These are phyloP conservation scores for Sycophaga agraensis DNA, from an alignment of 1,140 invertebrate genomes.

Conservation along the genomic window DNA sequence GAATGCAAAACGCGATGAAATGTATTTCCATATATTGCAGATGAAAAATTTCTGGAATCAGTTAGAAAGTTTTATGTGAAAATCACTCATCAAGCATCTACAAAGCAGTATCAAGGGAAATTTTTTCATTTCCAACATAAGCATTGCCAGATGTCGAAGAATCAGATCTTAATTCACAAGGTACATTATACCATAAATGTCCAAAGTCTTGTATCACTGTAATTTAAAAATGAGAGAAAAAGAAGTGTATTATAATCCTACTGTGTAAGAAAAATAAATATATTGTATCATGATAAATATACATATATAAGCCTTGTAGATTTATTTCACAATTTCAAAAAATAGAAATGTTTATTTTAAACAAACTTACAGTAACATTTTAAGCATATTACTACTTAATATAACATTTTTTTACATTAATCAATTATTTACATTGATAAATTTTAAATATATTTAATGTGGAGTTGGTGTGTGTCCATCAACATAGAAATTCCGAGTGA, in stretches of 20 bases:
- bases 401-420: not conserved
- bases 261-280: conserved; percentile 51
- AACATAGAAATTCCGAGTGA: conserved; percentile 97
- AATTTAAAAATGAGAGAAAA: conserved; percentile 37
- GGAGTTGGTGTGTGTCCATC: conserved; percentile 94
- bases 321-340: not conserved
- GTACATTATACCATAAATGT: conserved; percentile 54
- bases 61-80: not conserved
- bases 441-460: conserved; percentile 64
- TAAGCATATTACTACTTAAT: no score
- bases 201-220: conserved; percentile 51
- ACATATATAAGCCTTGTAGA: not conserved
- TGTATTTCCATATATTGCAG: not conserved
- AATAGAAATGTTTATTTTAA: not conserved
- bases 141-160: conserved; percentile 37
- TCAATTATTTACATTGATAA: conserved; percentile 15
- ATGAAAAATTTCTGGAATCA: not conserved
- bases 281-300: conserved; percentile 44
- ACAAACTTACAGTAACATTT: not conserved
- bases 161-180: conserved; percentile 44
- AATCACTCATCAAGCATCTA: not conserved
- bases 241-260: conserved; percentile 48
- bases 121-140: conserved; percentile 36
- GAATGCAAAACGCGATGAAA: not conserved
- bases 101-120: not conserved